These are phyloP conservation scores for Mungos mungo DNA, from an alignment of 2,113 vertebrate species.

Conservation along the genomic window DNA sequence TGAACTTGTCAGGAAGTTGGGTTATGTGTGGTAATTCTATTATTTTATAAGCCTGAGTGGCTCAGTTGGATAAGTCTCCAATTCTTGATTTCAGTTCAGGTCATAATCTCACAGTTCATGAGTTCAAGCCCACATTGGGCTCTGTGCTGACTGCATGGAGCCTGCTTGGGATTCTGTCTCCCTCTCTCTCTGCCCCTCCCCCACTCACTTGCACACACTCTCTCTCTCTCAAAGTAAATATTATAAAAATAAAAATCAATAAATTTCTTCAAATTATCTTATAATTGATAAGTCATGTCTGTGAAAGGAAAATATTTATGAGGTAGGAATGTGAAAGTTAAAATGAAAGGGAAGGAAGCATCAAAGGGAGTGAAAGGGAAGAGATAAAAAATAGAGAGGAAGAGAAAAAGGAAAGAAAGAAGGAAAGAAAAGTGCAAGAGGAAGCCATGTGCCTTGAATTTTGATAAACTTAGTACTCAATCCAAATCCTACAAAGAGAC, in stretches of 20 bases:
- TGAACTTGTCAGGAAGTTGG: not conserved
- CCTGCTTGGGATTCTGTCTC: no score
- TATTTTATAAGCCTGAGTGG: not conserved
- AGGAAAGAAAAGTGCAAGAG: not conserved
- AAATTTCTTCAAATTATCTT: not conserved
- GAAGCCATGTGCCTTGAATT: not conserved
- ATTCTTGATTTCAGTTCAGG: no score
- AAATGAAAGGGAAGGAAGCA: not conserved
- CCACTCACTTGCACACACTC: no score
- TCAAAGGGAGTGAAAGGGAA: not conserved
- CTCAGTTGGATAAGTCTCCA: no score
- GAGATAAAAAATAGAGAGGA: not conserved
- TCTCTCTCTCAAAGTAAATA: no score
- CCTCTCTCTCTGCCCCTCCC: no score
- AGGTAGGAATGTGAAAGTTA: not conserved
- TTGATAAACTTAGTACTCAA: not conserved
- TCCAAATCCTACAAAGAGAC: not conserved
- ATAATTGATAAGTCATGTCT: not conserved
- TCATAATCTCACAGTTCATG: no score
- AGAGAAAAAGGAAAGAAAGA: not conserved
- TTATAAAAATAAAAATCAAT: no score
- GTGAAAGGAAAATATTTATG: not conserved
- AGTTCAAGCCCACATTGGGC: no score
- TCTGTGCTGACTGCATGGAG: no score
- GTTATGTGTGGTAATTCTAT: not conserved